Evolutionary conservation across 2,113 vertebrate genomes (phyloP), one percentile per base, ranked within the genome.

Genomic region (Odontesthes bonariensis): DNA sequence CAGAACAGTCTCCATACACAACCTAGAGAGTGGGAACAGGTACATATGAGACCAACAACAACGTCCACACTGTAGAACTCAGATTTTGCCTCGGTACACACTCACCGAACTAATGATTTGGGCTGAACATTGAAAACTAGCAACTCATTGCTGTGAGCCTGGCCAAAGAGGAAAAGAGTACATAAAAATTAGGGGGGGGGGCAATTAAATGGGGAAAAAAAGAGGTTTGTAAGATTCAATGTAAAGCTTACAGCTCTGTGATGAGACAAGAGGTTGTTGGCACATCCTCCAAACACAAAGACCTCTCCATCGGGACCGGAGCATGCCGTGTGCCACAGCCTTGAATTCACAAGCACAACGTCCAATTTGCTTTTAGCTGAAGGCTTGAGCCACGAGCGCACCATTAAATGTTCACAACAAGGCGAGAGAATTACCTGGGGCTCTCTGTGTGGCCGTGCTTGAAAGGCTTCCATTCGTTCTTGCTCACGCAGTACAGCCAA

Each of bases 311-410:
- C 97, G 8, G 95, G 94, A 14, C 96, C 97, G 0, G 94, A 90
- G 77, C 97, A 98, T 1, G 98, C 97, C 0, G 98, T 97, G 75
- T 99, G 98, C 98, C 98, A 99, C 75, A 99, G 88, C 87, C 98
- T 99, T 51, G 51, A 79, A 80, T 0, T 57, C 16, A 76, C 33
- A 72, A 35, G 4, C 31, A 49, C n/a, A 74, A 55, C 20, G 23
- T 58, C 8, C 73, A 9, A 8, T 59, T 40, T 64, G 22, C 8
- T 16, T 19, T 47, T 20, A 55, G 27, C 44, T 42, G 3, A 33
- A 59, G 27, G 23, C 6, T 0, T 44, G 4, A 53, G 7, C 31
- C 13, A 8, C 0, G 12, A 53, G 8, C 16, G 10, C 3, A 56
- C 9, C 16, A 20, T 2, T 20, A 42, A 22, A 40, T 38, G 1